Evolutionary conservation across 2,888 invertebrate genomes (phyloP).

Genomic region (Ophion ventricosus): DNA sequence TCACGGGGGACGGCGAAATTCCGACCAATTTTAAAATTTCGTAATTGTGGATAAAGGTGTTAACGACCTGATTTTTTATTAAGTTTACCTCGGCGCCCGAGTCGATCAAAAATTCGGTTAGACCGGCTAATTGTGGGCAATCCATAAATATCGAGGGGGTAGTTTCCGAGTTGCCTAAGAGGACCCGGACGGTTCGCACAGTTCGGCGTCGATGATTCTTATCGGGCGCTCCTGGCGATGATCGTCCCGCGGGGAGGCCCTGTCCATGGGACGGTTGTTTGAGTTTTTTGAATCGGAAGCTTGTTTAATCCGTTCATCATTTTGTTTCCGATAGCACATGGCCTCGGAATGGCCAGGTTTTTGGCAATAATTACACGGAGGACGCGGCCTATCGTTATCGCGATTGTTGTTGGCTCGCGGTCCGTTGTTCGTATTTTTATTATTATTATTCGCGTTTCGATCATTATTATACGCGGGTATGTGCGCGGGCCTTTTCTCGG

Average conservation of each 20-base stretch:
- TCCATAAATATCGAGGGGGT: slow-evolving; percentile 11
- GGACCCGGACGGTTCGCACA: slow-evolving; percentile 19
- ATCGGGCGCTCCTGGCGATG: slow-evolving; percentile 14
- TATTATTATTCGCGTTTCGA: too few species aligned
- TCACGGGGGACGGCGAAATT: too few species aligned
- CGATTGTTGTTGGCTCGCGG: not conserved
- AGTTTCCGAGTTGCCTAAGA: not conserved
- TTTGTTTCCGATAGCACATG: not conserved
- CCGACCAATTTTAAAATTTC: not conserved
- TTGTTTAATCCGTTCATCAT: not conserved
- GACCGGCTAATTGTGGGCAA: slow-evolving; percentile 1
- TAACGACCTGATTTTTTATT: slow-evolving; percentile 2
- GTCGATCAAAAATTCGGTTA: slow-evolving; percentile 28
- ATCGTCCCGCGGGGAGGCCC: not conserved
- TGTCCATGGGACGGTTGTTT: not conserved
- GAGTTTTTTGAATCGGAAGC: slow-evolving; percentile 7
- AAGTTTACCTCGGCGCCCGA: slow-evolving; percentile 29
- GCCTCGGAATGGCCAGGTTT: not conserved
- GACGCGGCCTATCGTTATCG: not conserved
- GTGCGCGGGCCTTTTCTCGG: not conserved
- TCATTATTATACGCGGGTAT: not conserved
- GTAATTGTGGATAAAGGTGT: slow-evolving; percentile 71
- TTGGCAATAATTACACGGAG: too few species aligned
- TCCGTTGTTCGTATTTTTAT: too few species aligned
- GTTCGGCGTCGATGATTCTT: not conserved